Percentiles rank a stretch among this genome's conserved stretches.
These are phyloP conservation scores for Choloepus didactylus DNA, from an alignment of 2,797 vertebrate genomes.

Conservation along the genomic window DNA sequence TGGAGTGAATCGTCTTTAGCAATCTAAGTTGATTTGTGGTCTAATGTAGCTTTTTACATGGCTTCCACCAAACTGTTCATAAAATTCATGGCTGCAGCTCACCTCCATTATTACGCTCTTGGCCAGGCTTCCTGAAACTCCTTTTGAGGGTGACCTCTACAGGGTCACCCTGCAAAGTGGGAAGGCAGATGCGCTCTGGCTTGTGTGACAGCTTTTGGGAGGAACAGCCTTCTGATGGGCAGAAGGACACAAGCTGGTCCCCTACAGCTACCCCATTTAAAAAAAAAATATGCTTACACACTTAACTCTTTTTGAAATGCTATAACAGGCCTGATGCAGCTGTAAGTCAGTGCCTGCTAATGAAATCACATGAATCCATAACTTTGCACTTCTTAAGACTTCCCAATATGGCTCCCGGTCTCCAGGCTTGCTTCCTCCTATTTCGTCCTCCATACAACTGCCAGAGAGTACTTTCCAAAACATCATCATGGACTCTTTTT, in stretches of 20 bases:
- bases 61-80: constrained; percentile 81
- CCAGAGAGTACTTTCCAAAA: fast-evolving
- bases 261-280: neutral
- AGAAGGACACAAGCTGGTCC: neutral
- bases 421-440: neutral
- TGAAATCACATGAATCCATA: fast-evolving
- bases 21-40: constrained; percentile 74
- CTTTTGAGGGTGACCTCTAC: constrained; percentile 59
- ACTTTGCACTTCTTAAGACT: fast-evolving
- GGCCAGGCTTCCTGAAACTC: constrained; percentile 80
- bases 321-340: no score
- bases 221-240: neutral
- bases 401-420: fast-evolving
- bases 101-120: constrained; percentile 79
- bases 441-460: neutral
- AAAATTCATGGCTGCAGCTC: constrained; percentile 81
- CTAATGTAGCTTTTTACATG: constrained; percentile 78
- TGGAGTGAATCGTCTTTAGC: constrained; percentile 71
- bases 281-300: neutral
- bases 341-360: neutral
- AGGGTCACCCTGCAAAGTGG: neutral
- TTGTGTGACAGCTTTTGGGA: neutral
- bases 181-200: neutral
- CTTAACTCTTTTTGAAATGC: neutral
- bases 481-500: neutral